Base-by-base conservation (phyloP, 2,113 vertebrate species). In the Alectura lathami region DNA sequence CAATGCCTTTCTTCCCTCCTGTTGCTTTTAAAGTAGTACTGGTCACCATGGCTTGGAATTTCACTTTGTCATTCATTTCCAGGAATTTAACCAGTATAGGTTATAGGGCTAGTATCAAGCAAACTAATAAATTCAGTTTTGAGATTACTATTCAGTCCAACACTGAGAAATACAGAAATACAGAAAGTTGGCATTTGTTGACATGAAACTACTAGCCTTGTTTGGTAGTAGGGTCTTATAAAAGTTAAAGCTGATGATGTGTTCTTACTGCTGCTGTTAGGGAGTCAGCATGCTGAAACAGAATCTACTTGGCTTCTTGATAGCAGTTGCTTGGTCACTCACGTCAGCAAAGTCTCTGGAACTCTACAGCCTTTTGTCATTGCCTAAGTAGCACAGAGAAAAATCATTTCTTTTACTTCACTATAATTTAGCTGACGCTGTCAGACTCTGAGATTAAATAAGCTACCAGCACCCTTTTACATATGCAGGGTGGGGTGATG, bases 331-430 rank as follows among this genome's bases (percentile, higher is more conserved):
- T 27, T 50, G 20, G 51, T 81, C 40, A 40, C 11, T 18, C 24
- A 48, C 8, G 12, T 42, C 43, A 76, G 30, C 6, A 73, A 76
- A 60, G 27, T 72, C 21, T 57, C 64, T 26, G 36, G 32, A 77
- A 18, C 43, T 36, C 42, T 0, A 0, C 11, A 78, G 59, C 6
- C 23, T 22, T 63, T 51, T 30, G 73, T n/a, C 2, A 0, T 26
- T 74, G 18, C 32, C 38, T 21, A 15, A 32, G 8, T 17, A 89
- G 17, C 57, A n/a, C 11, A 62, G 15, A 60, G 11, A 40, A 73
- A 81, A 59, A 5, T 0, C 1, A 5, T 6, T 32, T 66, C 14
- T 51, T 84, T 74, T 64, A 20, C 36, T 85, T 18, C n/a, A n/a
- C n/a, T n/a, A n/a, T n/a, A 62, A 82, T 62, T 69, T 76, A 45